These are phyloP conservation scores for Desmodus rotundus DNA, from an alignment of 2,113 vertebrate species.

Conservation along the genomic window DNA sequence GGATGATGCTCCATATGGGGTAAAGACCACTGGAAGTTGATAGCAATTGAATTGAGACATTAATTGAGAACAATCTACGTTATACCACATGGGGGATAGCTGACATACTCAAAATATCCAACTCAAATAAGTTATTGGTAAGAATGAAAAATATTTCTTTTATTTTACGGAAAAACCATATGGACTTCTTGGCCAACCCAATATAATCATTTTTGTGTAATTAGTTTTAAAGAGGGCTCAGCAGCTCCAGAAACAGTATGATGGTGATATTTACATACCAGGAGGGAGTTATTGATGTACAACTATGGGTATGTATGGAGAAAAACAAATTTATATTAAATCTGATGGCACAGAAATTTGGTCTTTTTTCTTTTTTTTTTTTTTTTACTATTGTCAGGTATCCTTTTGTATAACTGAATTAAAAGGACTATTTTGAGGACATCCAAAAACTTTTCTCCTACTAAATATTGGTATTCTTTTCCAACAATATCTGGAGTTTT, in stretches of 20 bases:
- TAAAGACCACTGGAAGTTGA: too few relatives aligned
- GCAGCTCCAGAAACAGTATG: background rate
- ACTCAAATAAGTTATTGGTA: too few relatives aligned
- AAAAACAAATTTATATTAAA: background rate
- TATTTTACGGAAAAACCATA: too few relatives aligned
- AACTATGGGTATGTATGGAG: background rate
- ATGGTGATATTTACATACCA: background rate
- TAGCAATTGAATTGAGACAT: too few relatives aligned
- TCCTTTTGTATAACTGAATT: background rate
- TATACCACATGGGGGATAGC: too few relatives aligned
- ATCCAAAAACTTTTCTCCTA: background rate
- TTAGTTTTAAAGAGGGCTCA: background rate
- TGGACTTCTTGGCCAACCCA: too few relatives aligned
- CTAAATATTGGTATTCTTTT: background rate
- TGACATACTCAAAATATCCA: too few relatives aligned
- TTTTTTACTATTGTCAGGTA: background rate
- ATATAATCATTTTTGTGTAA: background rate
- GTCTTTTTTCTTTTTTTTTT: background rate
- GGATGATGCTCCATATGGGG: too few relatives aligned
- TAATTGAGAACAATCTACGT: too few relatives aligned
- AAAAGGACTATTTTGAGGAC: background rate
- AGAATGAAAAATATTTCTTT: too few relatives aligned
- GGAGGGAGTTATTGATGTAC: background rate
- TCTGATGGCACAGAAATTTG: background rate
- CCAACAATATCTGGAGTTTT: background rate